Evolutionary conservation across 2,888 invertebrate species (phyloP).

Genomic region (Pyrocoelia pectoralis): DNA sequence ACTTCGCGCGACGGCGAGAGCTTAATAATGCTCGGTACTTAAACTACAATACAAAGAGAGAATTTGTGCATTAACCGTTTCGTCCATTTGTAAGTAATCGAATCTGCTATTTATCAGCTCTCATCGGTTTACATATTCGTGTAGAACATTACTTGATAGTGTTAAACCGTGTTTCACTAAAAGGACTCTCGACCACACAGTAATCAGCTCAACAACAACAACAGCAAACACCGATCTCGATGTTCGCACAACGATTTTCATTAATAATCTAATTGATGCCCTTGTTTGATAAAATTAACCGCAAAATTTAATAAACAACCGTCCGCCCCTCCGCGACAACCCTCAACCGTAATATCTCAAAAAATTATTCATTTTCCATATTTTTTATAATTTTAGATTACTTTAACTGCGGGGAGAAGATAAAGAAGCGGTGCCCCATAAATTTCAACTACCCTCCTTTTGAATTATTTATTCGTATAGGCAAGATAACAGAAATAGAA

Average conservation of each 20-base stretch:
- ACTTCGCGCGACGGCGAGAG: no score
- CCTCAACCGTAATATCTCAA: neutral
- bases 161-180: conserved; percentile 44
- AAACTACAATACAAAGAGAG: neutral
- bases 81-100: conserved; percentile 23
- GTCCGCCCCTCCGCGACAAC: neutral
- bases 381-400: neutral
- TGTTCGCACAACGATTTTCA: conserved; percentile 54
- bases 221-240: conserved; percentile 47
- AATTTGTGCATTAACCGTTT: conserved; percentile 7
- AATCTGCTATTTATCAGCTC: conserved; percentile 17
- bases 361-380: neutral
- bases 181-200: conserved; percentile 42
- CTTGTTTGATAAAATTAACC: conserved; percentile 53
- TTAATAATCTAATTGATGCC: conserved; percentile 54
- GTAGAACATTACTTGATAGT: conserved; percentile 43
- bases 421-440: neutral
- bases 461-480: neutral
- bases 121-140: conserved; percentile 29
- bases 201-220: conserved; percentile 52
- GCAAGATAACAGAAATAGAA: conserved; percentile 1
- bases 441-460: neutral
- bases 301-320: conserved; percentile 30
- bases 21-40: neutral
- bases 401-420: neutral